These are phyloP conservation scores for Calephelis virginiensis DNA, from an alignment of 1,140 invertebrate genomes.

Conservation along the genomic window DNA sequence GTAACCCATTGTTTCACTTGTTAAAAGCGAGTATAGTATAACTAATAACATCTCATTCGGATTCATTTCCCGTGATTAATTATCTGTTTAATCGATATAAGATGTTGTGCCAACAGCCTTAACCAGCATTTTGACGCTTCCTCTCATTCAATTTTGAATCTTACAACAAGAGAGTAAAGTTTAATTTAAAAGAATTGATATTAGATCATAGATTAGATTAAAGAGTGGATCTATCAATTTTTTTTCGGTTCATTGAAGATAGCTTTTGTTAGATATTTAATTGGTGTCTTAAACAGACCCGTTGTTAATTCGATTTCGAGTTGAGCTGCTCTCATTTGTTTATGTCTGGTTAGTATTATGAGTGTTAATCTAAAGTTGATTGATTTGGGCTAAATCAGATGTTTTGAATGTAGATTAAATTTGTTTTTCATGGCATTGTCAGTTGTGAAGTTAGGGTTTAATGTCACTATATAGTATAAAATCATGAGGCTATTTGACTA, in stretches of 20 bases:
- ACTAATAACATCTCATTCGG: conserved; percentile 79
- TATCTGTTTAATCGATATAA: conserved; percentile 78
- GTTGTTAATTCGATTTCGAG: conserved; percentile 71
- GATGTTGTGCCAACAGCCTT: conserved; percentile 76
- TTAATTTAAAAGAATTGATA: conserved; percentile 26
- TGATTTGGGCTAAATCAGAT: conserved; percentile 51
- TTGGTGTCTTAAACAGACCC: conserved; percentile 72
- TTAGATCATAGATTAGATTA: conserved; percentile 66
- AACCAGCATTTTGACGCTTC: conserved; percentile 43
- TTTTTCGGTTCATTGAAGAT: conserved; percentile 71
- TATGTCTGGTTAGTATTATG: conserved; percentile 55
- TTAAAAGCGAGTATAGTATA: conserved; percentile 75
- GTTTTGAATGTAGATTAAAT: conserved; percentile 28
- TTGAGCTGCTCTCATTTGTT: conserved; percentile 61
- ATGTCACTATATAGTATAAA: too few relatives aligned
- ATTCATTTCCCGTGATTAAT: conserved; percentile 78
- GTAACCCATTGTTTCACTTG: conserved; percentile 73
- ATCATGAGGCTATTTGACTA: too few relatives aligned
- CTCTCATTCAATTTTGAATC: conserved; percentile 30
- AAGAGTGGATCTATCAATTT: conserved; percentile 76
- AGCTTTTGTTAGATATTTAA: conserved; percentile 74
- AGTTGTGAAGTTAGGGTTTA: not conserved
- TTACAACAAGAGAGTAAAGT: conserved; percentile 29
- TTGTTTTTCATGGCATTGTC: conserved; percentile 16
- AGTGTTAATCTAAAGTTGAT: conserved; percentile 73